phyloP scores from a whole-genome alignment of 2,888 invertebrate species.

The Sussaba pulchella region DNA sequence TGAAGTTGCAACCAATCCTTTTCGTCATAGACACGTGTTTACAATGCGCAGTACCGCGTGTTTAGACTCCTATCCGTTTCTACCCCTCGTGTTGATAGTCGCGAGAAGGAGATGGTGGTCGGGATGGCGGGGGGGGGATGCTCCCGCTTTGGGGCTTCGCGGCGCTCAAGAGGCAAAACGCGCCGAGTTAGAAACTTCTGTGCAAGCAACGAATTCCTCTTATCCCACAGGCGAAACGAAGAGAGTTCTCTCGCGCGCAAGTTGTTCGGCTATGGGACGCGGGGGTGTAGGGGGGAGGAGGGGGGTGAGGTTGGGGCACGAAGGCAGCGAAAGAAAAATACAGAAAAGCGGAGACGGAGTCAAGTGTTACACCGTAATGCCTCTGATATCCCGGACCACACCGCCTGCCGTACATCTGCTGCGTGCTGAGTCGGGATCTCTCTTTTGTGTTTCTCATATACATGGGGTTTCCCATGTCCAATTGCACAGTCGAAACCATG shows the following conservation, averaged over 20 bases:
- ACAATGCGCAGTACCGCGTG: conserved; percentile 31
- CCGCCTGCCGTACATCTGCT: conserved; percentile 77
- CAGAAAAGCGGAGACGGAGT: conserved; percentile 47
- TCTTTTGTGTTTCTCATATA: conserved; percentile 67
- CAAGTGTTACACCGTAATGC: conserved; percentile 71
- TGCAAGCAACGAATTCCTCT: conserved; percentile 57
- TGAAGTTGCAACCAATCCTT: conserved; percentile 13
- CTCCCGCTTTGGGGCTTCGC: not conserved
- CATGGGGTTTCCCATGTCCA: too few relatives aligned
- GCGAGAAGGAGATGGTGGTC: too few relatives aligned
- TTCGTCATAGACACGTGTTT: conserved; percentile 10
- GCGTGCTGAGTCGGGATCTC: conserved; percentile 71
- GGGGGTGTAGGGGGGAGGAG: not conserved
- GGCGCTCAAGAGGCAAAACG: not conserved
- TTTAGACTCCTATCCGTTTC: conserved; percentile 48
- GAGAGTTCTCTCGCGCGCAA: conserved; percentile 12
- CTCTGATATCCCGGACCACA: conserved; percentile 59
- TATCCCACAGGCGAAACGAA: conserved; percentile 18
- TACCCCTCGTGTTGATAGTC: too few relatives aligned
- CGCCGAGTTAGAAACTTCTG: conserved; percentile 37
- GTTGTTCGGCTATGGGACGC: conserved; percentile 9
- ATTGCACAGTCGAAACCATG: too few relatives aligned
- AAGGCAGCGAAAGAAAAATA: conserved; percentile 38
- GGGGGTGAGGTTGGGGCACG: too few relatives aligned
- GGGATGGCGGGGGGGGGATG: not conserved